Conservation (phyloP, 2,113 vertebrate genomes). For the Notiomystis cincta region DNA sequence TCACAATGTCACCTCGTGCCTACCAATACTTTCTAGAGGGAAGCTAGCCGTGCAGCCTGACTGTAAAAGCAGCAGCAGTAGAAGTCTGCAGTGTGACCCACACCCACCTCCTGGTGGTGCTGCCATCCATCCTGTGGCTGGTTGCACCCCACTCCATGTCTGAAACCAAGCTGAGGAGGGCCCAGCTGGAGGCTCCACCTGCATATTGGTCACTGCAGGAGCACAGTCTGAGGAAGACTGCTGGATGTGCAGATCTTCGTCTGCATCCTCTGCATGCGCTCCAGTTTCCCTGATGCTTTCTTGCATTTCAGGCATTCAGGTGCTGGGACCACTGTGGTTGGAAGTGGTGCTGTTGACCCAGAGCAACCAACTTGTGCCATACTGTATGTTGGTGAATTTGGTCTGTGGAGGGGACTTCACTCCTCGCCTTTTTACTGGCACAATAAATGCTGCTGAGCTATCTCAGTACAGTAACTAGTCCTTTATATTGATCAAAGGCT, state of each 20-base stretch:
- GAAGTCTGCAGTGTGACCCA: not conserved
- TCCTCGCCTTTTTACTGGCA: not conserved
- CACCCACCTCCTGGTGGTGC: not conserved
- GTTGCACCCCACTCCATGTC: no score
- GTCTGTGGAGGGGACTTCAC: not conserved
- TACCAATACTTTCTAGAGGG: not conserved
- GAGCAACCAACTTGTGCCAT: not conserved
- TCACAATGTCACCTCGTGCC: not conserved
- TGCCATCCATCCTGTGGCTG: not conserved
- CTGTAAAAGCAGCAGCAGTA: not conserved
- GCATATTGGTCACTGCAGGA: rapidly evolving
- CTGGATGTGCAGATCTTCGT: rapidly evolving
- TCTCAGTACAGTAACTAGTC: not conserved
- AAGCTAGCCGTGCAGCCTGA: rapidly evolving
- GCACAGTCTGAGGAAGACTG: not conserved
- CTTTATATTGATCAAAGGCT: not conserved
- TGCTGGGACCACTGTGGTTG: not conserved
- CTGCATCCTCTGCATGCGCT: rapidly evolving
- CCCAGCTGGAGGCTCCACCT: not conserved
- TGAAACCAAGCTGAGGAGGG: not conserved
- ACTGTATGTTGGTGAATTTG: not conserved
- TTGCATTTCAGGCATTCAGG: not conserved
- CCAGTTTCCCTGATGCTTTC: not conserved
- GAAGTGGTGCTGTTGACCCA: not conserved
- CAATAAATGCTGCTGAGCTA: not conserved